Evolutionary conservation across 2,888 invertebrate species (phyloP), one percentile per base, ranked within the genome.

Genomic region (Nomada lathburiana): DNA sequence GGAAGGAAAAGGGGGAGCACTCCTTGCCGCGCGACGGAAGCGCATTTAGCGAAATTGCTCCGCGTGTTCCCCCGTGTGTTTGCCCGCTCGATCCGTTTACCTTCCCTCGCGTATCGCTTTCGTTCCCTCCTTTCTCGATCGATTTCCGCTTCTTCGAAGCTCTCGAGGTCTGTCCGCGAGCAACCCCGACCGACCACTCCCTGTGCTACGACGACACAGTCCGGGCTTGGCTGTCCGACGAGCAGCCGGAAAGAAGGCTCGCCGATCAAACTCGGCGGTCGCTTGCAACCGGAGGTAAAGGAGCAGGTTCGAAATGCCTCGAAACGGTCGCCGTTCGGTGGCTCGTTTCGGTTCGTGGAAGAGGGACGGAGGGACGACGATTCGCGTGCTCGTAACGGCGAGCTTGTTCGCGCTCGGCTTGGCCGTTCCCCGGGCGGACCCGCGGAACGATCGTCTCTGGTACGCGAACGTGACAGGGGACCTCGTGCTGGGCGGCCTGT

Each of bases 401-500:
- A 13, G 57, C 11, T 11, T 23, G 16, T 1, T 77, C 20, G 63
- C 16, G 10, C 11, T 42, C 23, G 55, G 23, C 9, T 1, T 36
- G 36, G 13, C 53, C 26, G 42, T 2, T 1, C 36, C 1, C 36
- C 2, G 57, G n/a, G 20, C 16, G 64, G 36, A 26, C 20, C 9
- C 47, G 20, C 36, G 10, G 0, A 1, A 86, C 47, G 86, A 74
- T 18, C 88, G 84, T 18, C 23, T 9, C 0, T 2, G 76, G 9
- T 92, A 89, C 78, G 86, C 91, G 26, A 92, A 92, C 79, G 67
- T 92, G 20, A 88, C 90, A 2, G 95, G 95, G 1, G 94, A 95
- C 82, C 93, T 95, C 57, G 90, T 94, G 42, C 88, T 95, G 11
- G 95, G 95, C 0, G 95, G 94, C 1, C 89, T 95, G 11, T 95